Evolutionary conservation across 2,888 invertebrate genomes (phyloP), one percentile per base, ranked within the genome.

Genomic region (Hypomecis punctinalis): DNA sequence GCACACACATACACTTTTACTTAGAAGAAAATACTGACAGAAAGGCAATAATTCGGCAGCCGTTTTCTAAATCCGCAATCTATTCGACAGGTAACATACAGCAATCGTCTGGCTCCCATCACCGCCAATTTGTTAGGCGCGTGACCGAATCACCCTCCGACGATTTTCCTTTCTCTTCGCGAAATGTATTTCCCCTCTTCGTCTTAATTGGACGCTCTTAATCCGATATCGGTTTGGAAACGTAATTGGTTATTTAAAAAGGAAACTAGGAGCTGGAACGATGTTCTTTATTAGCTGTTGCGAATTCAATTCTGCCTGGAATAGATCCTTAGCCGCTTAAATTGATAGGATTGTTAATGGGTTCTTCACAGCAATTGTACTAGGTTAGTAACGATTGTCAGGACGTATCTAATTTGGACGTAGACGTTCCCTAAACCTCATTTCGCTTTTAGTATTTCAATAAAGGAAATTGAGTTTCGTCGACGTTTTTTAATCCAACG

Each of bases 401-500:
- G 35, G 63, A 67, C 58, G 58, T 53, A 57, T 66, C 66, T 54
- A 65, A 69, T 67, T 68, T 61, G 67, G 55, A 57, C 61, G 63
- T 66, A 51, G 64, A 51, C 58, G 35, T 51, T 66, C 48, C 13
- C 39, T 48, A 54, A 40, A 47, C 57, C 63, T 65, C 68, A 64
- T 68, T 67, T 57, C 71, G 63, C 58, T 73, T 53, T 76, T 68
- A 72, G 71, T 68, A 69, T 74, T 23, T 74, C 71, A 76, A 76
- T 74, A 74, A 78, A 70, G 68, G 67, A 75, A 74, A 76, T 77
- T 73, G 73, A 75, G 70, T 75, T 69, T 56, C 57, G 53, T 67
- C 68, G 68, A 58, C 69, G 63, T 66, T 71, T 69, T 73, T 72
- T 72, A 72, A 70, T 66, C 70, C 54, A 58, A 65, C 42, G 52